Evolutionary conservation across 2,888 invertebrate species (phyloP), one percentile per base, ranked within the genome.

Genomic region (Gastrophysa polygoni): DNA sequence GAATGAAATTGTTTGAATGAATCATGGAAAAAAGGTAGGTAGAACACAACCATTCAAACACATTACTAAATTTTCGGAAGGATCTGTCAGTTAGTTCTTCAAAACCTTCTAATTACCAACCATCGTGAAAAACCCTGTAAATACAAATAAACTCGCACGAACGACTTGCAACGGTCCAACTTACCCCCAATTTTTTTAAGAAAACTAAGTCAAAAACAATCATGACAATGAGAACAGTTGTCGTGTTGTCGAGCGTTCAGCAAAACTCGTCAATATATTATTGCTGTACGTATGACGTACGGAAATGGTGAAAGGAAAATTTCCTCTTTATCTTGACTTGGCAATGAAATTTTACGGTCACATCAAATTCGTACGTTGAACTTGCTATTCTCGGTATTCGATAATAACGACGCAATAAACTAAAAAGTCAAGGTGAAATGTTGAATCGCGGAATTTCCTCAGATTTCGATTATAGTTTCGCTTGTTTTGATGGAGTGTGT

Each of bases 341-440:
- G 34, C 38, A 52, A 38, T 52, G 17, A 32, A 21, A 21, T 51
- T 51, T 34, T 20, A 38, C 38, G 52, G 32, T 52, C 38, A 20
- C 38, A 38, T 38, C n/a, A 20, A 38, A 52, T 20, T 38, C n/a
- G 52, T 52, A 21, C 52, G 32, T 21, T 52, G 52, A 52, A 52
- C 52, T 38, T 52, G 20, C n/a, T 32, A n/a, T n/a, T 20, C 34
- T 17, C 16, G 18, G 18, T 46, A 46, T 18, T 20, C 21, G 46
- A 46, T 46, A 38, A n/a, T 38, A 38, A 14, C 38, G 38, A 24
- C 52, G 52, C 38, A 52, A 14, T 52, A 52, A 52, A 34, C 49
- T 50, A 52, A 10, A 52, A 11, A 38, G 52, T 52, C 52, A 52
- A 52, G 52, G 52, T 11, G 21, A 52, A 38, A 52, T 52, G 16